Base-by-base conservation (phyloP, 1,140 invertebrate species). In the Holotrichia oblita region DNA sequence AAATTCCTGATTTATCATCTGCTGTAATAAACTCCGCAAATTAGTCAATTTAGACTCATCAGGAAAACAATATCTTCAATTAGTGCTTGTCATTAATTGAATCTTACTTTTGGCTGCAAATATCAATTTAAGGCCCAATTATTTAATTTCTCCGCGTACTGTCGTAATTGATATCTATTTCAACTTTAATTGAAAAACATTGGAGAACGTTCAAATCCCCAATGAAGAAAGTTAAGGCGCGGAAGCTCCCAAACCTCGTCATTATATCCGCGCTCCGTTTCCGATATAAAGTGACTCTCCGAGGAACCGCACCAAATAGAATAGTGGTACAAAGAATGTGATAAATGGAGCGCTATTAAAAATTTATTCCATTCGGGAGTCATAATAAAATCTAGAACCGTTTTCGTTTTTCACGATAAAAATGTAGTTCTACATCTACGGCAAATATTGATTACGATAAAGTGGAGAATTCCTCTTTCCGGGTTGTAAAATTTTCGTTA, bases 381-480 rank as follows among this genome's bases (percentile, higher is more conserved):
- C 24, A 64, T 64, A 64, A 64, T 64, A 64, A 64, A 64, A 64
- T 64, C 61, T 64, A 64, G 61, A 20, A 64, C n/a, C 61, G 20
- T 27, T 64, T 64, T 27, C 22, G n/a, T n/a, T n/a, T n/a, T 17
- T 64, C 22, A 12, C 17, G 17, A 64, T 20, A 64, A 64, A 64
- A 64, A 9, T 64, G 44, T 64, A 64, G 61, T 24, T 22, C 17
- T 14, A 6, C 22, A 22, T 17, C 24, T 64, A 14, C 22, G 61
- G 44, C 44, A 48, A 12, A 48, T 48, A 48, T 48, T n/a, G 61
- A 22, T 22, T 24, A 27, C 17, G 17, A 64, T 9, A 20, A 64
- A 64, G 10, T 64, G 22, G 9, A 12, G 17, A 22, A 27, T 6
- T n/a, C n/a, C n/a, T n/a, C n/a, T n/a, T n/a, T n/a, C n/a, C n/a